These are phyloP conservation scores for Monodelphis domestica DNA, from an alignment of 2,797 vertebrate species.

Conservation along the genomic window DNA sequence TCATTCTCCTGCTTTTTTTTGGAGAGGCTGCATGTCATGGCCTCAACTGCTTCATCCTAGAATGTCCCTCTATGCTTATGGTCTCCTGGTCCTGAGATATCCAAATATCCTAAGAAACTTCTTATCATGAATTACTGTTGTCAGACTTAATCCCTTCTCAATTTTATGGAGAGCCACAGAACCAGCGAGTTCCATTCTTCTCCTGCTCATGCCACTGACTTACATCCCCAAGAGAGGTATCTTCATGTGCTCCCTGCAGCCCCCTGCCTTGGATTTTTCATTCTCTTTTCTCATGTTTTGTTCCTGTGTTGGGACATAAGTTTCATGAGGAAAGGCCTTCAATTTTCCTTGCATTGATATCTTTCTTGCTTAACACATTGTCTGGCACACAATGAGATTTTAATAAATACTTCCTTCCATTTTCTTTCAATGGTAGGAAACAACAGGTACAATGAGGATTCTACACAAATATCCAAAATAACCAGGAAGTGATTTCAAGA, in stretches of 20 bases:
- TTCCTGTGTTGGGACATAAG: not conserved
- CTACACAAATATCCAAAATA: not conserved
- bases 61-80: not conserved
- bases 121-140: not conserved
- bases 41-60: not conserved
- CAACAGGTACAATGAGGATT: too few relatives aligned
- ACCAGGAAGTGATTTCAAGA: not conserved
- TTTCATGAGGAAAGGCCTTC: not conserved
- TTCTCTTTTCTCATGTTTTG: not conserved
- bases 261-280: not conserved
- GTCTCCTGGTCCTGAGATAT: not conserved
- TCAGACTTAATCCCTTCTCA: not conserved
- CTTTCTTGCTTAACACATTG: not conserved
- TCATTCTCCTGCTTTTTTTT: not conserved
- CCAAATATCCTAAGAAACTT: not conserved
- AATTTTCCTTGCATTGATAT: not conserved
- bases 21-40: not conserved
- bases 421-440: not conserved
- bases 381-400: not conserved
- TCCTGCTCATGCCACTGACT: not conserved
- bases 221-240: too few relatives aligned
- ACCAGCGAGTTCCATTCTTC: not conserved
- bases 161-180: not conserved
- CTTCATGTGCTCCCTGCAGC: not conserved
- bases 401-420: not conserved